A percentile compares a stretch with the other conserved stretches of the same genome.
phyloP scores from a whole-genome alignment of 2,888 invertebrate genomes.

The Cephus nigrinus region DNA sequence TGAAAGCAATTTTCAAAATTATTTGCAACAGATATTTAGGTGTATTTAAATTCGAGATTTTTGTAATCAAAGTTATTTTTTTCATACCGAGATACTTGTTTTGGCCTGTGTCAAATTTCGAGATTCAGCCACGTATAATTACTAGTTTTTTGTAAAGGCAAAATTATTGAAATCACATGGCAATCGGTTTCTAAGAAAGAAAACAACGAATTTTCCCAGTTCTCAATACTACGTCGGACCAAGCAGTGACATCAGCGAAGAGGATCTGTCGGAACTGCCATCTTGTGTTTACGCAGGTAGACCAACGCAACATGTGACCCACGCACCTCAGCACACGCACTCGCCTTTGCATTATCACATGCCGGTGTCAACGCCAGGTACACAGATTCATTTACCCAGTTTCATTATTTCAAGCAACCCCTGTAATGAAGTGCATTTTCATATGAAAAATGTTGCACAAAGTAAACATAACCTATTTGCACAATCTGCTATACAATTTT shows the following conservation, averaged over 20 bases:
- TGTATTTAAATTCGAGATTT: background rate
- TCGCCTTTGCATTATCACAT: conserved; percentile 62
- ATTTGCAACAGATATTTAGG: background rate
- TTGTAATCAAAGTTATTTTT: background rate
- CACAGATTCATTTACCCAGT: conserved; percentile 11
- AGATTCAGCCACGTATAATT: too few relatives aligned
- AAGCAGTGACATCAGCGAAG: conserved; percentile 69
- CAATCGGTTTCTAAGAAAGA: background rate
- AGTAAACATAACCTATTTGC: background rate
- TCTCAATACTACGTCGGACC: conserved; percentile 59
- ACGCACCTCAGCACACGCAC: conserved; percentile 54
- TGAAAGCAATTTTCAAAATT: background rate
- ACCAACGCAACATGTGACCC: conserved; percentile 64
- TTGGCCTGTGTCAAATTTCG: background rate
- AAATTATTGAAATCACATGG: background rate
- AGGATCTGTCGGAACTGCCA: conserved; percentile 79
- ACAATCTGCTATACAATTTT: background rate
- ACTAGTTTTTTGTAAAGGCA: background rate
- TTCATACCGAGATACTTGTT: background rate
- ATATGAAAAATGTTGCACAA: background rate
- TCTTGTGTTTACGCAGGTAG: conserved; percentile 84
- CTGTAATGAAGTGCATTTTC: background rate
- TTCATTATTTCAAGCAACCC: background rate
- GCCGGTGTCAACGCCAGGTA: conserved; percentile 60
- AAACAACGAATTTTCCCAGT: conserved; percentile 31